Evolutionary conservation across 1,140 invertebrate genomes (phyloP), one percentile per base, ranked within the genome.

Genomic region (Palaemon carinicauda): DNA sequence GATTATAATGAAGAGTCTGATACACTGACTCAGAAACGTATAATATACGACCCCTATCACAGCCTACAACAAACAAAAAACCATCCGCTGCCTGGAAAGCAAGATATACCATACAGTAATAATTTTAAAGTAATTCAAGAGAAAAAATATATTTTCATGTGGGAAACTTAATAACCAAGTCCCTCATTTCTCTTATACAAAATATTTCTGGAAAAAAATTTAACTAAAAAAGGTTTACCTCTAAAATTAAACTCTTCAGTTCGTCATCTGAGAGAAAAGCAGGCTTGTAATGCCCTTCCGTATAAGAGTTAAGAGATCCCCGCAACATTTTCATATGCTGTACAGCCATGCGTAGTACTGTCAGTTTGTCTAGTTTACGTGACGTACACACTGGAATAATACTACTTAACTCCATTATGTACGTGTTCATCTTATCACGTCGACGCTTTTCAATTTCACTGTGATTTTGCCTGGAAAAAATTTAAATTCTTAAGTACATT

Each of bases 371-470:
- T 87, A 98, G 92, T 92, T 98, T 98, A 24, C 97, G 92, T 1
- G 96, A 96, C 90, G 96, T 95, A 90, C 97, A 98, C 96, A 98
- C 97, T 0, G 97, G 97, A 12, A 99, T 94, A 94, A 98, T 96
- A 1, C 95, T 93, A 41, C 96, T 96, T 50, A 99, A 91, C 91
- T 98, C 97, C 0, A 95, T 95, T 85, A 99, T 98, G 91, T 98
- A 98, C 0, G 95, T 97, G 92, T 98, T 98, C 97, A 98, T 98
- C 92, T 98, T 98, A 91, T 99, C 97, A 21, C 97, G 93, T 3
- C 97, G 93, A 0, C 97, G 93, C 91, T 98, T 98, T 91, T 99
- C 97, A 86, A 99, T 98, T 92, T 98, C 97, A 91, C 97, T 98
- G 92, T 99, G 97, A 92, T 98, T 98, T 92, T 97, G 96, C 89